phyloP scores from a whole-genome alignment of 2,888 invertebrate species.

The Caenorhabditis uteleia region DNA sequence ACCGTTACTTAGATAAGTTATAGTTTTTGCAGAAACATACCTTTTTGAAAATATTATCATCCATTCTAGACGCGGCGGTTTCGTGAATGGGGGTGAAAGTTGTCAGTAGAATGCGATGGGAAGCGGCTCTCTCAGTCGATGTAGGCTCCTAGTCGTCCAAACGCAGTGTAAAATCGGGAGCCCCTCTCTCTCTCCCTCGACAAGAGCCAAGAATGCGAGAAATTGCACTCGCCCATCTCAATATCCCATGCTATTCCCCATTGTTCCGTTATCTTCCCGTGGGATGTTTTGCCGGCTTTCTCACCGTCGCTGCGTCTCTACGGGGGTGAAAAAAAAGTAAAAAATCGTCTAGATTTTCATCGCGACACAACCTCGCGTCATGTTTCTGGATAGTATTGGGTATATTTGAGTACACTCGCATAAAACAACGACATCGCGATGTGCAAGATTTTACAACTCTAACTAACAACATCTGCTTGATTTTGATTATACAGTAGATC shows the following conservation, averaged over 20 bases:
- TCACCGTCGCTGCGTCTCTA: too few species aligned
- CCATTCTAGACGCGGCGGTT: slow-evolving; percentile 29
- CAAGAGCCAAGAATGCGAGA: slow-evolving; percentile 2
- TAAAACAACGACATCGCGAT: too few species aligned
- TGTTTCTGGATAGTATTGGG: too few species aligned
- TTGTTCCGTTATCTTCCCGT: too few species aligned
- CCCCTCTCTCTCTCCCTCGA: background rate
- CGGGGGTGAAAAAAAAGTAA: too few species aligned
- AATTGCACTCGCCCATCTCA: background rate
- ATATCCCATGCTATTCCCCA: background rate
- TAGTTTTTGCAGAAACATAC: slow-evolving; percentile 9
- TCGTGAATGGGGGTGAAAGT: slow-evolving; percentile 40
- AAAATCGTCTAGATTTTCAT: too few species aligned
- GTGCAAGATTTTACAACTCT: too few species aligned
- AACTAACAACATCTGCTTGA: too few species aligned
- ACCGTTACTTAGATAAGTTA: background rate
- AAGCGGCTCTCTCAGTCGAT: slow-evolving; percentile 7
- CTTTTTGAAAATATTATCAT: slow-evolving; percentile 34
- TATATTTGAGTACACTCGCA: too few species aligned
- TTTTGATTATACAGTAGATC: too few species aligned
- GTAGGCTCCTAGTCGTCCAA: slow-evolving; percentile 29
- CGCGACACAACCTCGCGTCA: too few species aligned
- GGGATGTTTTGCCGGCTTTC: too few species aligned
- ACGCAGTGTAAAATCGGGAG: slow-evolving; percentile 29
- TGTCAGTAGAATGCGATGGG: slow-evolving; percentile 27